Base-by-base conservation (phyloP, 2,113 vertebrate species). In the Mus pahari region DNA sequence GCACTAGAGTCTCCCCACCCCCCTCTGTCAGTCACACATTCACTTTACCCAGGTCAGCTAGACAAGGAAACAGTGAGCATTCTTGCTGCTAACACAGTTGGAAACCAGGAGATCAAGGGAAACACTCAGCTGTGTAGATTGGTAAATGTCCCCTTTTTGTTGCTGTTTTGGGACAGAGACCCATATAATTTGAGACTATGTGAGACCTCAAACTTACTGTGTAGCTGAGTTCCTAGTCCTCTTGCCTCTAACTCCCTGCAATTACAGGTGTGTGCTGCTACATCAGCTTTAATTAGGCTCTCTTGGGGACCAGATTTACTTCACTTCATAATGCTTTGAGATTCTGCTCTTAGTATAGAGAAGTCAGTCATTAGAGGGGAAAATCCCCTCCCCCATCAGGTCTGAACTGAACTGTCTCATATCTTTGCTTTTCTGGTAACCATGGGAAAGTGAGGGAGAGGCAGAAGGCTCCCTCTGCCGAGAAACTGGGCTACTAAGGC, bases 31-130 rank as follows among this genome's bases (percentile, higher is more conserved):
- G 64, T 36, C 42, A 71, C 31, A 22, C 39, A 66, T 28, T 92
- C 53, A 58, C 77, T 92, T 86, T 70, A 75, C 4, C 55, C 68
- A 75, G 48, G 94, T 90, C 20, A 7, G 91, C n/a, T 45, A 75
- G 90, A 60, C 75, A 87, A 94, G 74, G 48, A 94, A 94, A 86
- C 24, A 45, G 26, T 79, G 74, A 73, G 28, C 89, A 33, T 87
- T 96, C 39, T 77, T 14, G 22, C 42, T 96, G 13, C 36, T 92
- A 94, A 91, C 55, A 89, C 74, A 96, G 39, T 83, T 91, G 58
- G 64, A 89, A 94, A 87, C 68, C 5, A 79, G 82, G 45, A 96
- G 66, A 91, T 93, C 87, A 94, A 92, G 42, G 58, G 28, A 48
- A 86, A 95, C 94, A 94, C 55, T 60, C 5, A 77, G 71, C 48